A percentile compares a stretch with the other conserved stretches of the same genome.
Evolutionary conservation across 2,888 invertebrate genomes (phyloP).

Genomic region (Drosophila melanocephala): DNA sequence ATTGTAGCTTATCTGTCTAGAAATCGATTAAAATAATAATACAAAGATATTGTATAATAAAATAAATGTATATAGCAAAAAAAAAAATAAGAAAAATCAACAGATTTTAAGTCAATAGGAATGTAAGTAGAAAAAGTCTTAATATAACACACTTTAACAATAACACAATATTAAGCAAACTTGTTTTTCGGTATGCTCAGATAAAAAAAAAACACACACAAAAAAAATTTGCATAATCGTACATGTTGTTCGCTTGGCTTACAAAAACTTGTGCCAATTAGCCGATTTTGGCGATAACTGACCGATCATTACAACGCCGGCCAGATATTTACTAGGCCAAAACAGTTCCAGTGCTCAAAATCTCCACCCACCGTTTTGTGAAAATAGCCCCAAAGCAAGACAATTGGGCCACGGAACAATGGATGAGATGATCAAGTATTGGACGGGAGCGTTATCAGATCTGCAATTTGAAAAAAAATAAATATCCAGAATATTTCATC

Average conservation of each 20-base stretch:
- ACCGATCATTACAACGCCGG: slow-evolving; percentile 68
- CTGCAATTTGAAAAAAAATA: not conserved
- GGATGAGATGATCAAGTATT: slow-evolving; percentile 32
- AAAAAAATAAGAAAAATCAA: not conserved
- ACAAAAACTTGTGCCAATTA: slow-evolving; percentile 62
- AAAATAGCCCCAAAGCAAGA: slow-evolving; percentile 29
- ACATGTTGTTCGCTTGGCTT: slow-evolving; percentile 16
- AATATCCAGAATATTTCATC: slow-evolving; percentile 46
- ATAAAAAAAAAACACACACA: slow-evolving; percentile 26
- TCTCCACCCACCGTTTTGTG: slow-evolving; percentile 59
- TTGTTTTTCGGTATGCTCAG: slow-evolving; percentile 21
- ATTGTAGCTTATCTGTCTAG: not conserved
- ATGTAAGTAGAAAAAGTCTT: not conserved
- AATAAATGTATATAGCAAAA: not conserved
- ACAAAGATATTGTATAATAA: not conserved
- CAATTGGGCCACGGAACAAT: slow-evolving; percentile 47
- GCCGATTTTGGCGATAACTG: slow-evolving; percentile 75
- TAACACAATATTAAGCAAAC: slow-evolving; percentile 5
- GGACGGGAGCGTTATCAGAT: slow-evolving; percentile 15
- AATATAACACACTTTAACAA: not conserved
- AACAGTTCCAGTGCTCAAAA: slow-evolving; percentile 35
- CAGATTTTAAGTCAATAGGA: not conserved
- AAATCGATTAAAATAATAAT: not conserved
- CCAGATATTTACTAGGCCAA: slow-evolving; percentile 63
- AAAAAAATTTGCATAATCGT: slow-evolving; percentile 72